These are phyloP conservation scores for Sternotherus odoratus DNA, from an alignment of 2,797 vertebrate species.

Conservation along the genomic window DNA sequence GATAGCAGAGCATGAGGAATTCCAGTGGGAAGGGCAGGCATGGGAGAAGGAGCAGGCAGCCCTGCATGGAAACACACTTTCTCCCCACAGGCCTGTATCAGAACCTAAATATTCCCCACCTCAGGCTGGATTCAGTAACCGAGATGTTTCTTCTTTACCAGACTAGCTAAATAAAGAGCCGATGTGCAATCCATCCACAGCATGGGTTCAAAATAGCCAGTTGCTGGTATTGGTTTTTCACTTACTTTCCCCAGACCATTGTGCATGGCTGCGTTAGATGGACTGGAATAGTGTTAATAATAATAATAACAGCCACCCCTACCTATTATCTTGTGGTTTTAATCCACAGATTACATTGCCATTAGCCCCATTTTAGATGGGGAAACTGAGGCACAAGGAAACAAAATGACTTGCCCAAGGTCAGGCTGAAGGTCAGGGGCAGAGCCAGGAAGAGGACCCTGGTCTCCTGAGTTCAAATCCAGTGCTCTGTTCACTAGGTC, in stretches of 20 bases:
- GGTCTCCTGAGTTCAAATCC: no score
- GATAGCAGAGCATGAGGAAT: constrained; percentile 43
- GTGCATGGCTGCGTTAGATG: background rate
- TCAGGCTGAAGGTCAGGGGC: background rate
- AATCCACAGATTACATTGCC: background rate
- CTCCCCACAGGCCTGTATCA: background rate
- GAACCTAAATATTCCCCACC: background rate
- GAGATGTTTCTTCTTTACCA: background rate
- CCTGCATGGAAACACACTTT: constrained; percentile 16
- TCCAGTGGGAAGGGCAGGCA: background rate
- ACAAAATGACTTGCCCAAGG: background rate
- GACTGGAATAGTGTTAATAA: background rate
- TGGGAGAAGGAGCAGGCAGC: constrained; percentile 9
- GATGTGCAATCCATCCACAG: background rate
- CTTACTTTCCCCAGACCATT: background rate
- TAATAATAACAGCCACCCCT: background rate
- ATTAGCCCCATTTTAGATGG: background rate
- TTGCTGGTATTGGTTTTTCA: background rate
- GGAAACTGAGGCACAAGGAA: background rate
- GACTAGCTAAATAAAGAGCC: background rate
- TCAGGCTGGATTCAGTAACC: background rate
- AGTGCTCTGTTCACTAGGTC: background rate
- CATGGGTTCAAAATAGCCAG: background rate
- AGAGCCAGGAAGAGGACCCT: background rate
- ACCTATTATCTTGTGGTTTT: background rate